phyloP scores from a whole-genome alignment of 2,113 vertebrate genomes.

The Muntiacus muntjak region DNA sequence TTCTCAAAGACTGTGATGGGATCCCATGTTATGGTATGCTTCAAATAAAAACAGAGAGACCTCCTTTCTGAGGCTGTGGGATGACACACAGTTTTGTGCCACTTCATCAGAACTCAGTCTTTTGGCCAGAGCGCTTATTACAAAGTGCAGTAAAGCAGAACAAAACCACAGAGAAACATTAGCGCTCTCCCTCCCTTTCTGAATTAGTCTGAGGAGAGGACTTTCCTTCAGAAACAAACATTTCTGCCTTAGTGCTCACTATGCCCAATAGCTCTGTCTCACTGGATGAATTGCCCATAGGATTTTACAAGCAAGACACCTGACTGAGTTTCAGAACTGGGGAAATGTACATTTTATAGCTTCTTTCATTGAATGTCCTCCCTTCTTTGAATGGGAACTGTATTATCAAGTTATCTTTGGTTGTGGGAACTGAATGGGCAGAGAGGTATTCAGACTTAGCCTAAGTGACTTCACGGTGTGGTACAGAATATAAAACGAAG shows the following conservation, averaged over 20 bases:
- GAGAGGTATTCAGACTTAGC: neutral
- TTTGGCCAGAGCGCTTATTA: conserved; percentile 72
- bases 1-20: conserved; percentile 67
- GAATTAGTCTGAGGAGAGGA: neutral
- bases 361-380: neutral
- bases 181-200: conserved; percentile 24
- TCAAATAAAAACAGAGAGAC: conserved; percentile 73
- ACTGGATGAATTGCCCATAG: neutral
- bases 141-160: conserved; percentile 74
- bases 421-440: neutral
- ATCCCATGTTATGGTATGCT: conserved; percentile 64
- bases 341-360: neutral
- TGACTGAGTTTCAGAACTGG: neutral
- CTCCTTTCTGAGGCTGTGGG: conserved; percentile 76
- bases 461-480: neutral
- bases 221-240: neutral
- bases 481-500: neutral
- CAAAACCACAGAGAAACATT: conserved; percentile 76
- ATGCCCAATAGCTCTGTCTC: neutral
- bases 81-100: conserved; percentile 74
- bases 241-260: neutral
- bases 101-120: conserved; percentile 78
- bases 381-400: neutral
- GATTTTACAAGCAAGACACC: neutral
- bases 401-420: neutral